phyloP scores from a whole-genome alignment of 2,888 invertebrate species.

The Chloroclysta siterata region DNA sequence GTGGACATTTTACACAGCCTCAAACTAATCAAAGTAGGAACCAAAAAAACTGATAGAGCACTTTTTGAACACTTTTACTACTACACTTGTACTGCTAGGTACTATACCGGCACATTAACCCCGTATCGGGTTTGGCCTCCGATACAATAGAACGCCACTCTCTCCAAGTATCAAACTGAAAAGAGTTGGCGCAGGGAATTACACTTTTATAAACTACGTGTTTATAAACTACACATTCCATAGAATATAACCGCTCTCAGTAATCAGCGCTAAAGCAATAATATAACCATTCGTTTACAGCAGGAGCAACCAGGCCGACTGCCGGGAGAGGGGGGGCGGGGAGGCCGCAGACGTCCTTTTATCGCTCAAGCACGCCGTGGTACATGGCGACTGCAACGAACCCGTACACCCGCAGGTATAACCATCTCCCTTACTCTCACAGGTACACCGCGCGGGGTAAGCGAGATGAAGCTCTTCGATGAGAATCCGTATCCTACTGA shows the following conservation, averaged over 20 bases:
- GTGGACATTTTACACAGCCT: background rate
- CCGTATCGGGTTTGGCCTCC: too few species aligned
- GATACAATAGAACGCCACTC: too few species aligned
- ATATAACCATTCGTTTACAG: slow-evolving; percentile 44
- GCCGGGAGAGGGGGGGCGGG: slow-evolving; percentile 83
- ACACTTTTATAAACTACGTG: too few species aligned
- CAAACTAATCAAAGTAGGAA: too few species aligned
- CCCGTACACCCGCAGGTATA: slow-evolving; percentile 82
- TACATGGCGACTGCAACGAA: slow-evolving; percentile 89
- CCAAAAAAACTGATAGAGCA: too few species aligned
- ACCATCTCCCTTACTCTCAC: slow-evolving; percentile 51
- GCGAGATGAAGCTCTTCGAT: background rate
- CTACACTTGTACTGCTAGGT: too few species aligned
- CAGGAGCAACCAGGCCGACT: slow-evolving; percentile 80
- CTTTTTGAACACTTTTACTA: too few species aligned
- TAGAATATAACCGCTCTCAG: background rate
- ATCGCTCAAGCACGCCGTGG: slow-evolving; percentile 94
- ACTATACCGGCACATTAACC: too few species aligned
- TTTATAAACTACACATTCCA: too few species aligned
- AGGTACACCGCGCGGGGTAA: background rate
- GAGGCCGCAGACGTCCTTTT: slow-evolving; percentile 95
- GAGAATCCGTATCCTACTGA: too few species aligned
- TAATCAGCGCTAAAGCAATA: background rate
- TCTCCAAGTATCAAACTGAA: too few species aligned
- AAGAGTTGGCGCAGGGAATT: too few species aligned